A percentile compares a stretch with the other conserved stretches of the same genome.
phyloP scores from a whole-genome alignment of 1,140 invertebrate species.

The Drosophila yakuba region DNA sequence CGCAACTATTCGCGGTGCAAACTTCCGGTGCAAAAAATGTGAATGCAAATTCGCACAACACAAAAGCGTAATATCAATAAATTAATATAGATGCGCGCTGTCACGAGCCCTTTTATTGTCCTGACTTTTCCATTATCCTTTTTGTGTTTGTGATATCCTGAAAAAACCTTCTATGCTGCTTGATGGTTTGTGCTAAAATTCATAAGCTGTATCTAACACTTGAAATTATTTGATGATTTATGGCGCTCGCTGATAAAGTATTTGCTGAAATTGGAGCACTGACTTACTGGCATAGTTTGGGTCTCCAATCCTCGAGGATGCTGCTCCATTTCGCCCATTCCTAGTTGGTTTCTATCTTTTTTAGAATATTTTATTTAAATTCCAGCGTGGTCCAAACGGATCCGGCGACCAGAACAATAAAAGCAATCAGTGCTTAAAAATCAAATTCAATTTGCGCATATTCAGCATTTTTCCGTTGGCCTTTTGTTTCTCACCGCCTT shows the following conservation, averaged over 20 bases:
- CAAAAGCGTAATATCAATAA: conserved; percentile 67
- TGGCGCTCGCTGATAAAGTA: too few species aligned
- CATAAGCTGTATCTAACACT: too few species aligned
- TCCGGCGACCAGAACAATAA: conserved; percentile 67
- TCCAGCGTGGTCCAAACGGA: conserved; percentile 27
- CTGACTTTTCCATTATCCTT: neutral
- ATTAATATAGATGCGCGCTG: conserved; percentile 44
- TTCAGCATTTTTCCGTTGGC: conserved; percentile 72
- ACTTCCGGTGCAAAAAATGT: conserved; percentile 39
- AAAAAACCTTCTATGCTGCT: neutral
- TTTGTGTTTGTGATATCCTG: neutral
- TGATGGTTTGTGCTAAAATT: too few species aligned
- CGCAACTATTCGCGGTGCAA: conserved; percentile 6
- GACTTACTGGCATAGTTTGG: neutral
- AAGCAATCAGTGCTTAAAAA: conserved; percentile 82
- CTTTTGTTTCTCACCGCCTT: conserved; percentile 34
- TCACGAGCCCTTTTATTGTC: conserved; percentile 3
- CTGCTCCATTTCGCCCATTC: too few species aligned
- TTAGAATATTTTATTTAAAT: conserved; percentile 78
- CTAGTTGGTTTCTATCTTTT: conserved; percentile 18
- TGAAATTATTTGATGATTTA: too few species aligned
- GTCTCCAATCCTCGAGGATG: neutral
- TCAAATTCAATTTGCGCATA: conserved; percentile 82
- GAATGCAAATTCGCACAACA: conserved; percentile 35
- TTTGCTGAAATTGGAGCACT: too few species aligned